A percentile compares a stretch with the other conserved stretches of the same genome.
phyloP scores from a whole-genome alignment of 2,113 vertebrate species.

The Arvicanthis niloticus region DNA sequence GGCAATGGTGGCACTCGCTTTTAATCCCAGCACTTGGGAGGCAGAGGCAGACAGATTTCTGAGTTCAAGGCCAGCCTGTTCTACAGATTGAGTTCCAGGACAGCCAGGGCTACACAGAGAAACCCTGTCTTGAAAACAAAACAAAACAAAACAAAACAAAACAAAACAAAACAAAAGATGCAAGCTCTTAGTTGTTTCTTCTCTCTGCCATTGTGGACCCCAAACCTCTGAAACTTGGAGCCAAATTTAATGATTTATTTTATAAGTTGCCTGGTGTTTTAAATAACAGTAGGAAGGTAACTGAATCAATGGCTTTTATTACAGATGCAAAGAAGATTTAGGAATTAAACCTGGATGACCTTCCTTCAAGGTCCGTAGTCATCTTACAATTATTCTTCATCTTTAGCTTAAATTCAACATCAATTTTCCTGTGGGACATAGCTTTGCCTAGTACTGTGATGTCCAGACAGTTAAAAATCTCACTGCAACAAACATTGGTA shows the following conservation, averaged over 20 bases:
- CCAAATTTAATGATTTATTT: neutral
- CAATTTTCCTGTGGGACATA: neutral
- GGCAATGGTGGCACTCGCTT: no score
- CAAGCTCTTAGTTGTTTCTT: neutral
- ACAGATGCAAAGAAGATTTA: neutral
- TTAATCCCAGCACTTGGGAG: no score
- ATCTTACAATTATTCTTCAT: slow-evolving; percentile 7
- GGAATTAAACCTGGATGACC: neutral
- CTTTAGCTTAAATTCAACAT: neutral
- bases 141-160: no score
- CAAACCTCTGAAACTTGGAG: neutral
- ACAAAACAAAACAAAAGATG: no score
- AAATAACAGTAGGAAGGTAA: neutral
- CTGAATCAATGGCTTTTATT: neutral
- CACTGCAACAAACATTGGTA: neutral
- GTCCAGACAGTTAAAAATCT: neutral
- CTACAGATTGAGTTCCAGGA: no score
- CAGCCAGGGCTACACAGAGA: no score
- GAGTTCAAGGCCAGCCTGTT: no score
- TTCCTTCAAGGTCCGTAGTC: neutral
- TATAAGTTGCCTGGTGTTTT: neutral
- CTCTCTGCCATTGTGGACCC: neutral
- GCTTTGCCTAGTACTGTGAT: slow-evolving; percentile 10
- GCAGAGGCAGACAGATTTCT: no score
- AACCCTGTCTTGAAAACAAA: no score